phyloP scores from a whole-genome alignment of 1,140 invertebrate genomes.

The Campoletis sonorensis region DNA sequence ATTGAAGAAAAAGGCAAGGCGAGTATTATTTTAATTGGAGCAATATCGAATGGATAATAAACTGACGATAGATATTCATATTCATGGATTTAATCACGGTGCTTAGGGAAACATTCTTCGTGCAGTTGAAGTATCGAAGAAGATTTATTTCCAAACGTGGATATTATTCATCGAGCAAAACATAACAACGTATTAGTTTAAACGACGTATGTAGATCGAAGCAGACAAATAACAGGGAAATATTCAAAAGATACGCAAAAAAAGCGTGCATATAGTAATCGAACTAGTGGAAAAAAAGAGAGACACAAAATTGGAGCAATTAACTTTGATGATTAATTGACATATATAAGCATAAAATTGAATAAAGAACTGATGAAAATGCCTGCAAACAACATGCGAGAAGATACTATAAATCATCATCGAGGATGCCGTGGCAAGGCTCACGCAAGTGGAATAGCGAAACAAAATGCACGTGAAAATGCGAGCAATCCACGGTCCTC shows the following conservation, averaged over 20 bases:
- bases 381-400: constrained; percentile 77
- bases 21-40: not conserved
- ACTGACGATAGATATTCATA: too few species aligned
- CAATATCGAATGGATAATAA: not conserved
- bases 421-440: constrained; percentile 83
- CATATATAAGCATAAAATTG: not conserved
- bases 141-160: not conserved
- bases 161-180: not conserved
- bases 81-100: not conserved
- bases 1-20: not conserved
- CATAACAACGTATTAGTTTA: not conserved
- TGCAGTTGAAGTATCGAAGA: too few species aligned
- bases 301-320: too few species aligned
- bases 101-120: too few species aligned
- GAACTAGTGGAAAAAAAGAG: too few species aligned
- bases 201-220: not conserved
- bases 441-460: constrained; percentile 81
- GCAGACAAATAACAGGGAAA: not conserved
- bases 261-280: not conserved
- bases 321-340: too few species aligned
- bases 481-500: constrained; percentile 22
- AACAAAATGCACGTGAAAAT: constrained; percentile 63
- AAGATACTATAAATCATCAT: constrained; percentile 78
- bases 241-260: not conserved
- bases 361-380: constrained; percentile 52